Base-by-base conservation (phyloP, 2,797 vertebrate genomes). In the Melanotaenia trifasciata region DNA sequence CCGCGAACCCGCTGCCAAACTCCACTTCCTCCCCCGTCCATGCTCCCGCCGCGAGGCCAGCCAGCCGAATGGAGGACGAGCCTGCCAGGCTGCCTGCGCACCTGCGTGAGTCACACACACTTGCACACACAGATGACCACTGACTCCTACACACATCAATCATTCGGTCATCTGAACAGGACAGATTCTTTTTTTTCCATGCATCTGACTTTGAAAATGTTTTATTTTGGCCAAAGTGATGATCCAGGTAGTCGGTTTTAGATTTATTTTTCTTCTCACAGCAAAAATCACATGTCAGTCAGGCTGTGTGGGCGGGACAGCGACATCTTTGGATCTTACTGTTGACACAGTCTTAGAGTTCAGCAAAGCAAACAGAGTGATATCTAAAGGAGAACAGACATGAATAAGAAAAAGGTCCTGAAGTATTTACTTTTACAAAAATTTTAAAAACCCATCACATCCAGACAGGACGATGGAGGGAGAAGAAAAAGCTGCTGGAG, bases 1-100 rank as follows among this genome's bases (percentile, higher is more conserved):
- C 97, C 20, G 95, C 90, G 82, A 99, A 97, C 94, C 96, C 97
- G 0, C 95, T 96, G 95, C 95, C 95, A 84, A 97, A 95, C 91
- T 98, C 96, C 91, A 86, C 95, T 89, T 95, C 96, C 94, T 96
- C 97, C 91, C 96, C 96, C 72, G 92, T 97, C 94, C 96, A 99
- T 97, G 97, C 96, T 87, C 96, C 96, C 87, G 93, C 95, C 90
- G 94, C 96, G 83, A 95, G 93, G 86, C 87, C 90, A 83, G 91
- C 94, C 1, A 95, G 96, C 94, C 96, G 96, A 94, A 98, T 97
- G 95, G 97, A 99, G 93, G 97, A 98, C 76, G 96, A 98, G 86
- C 79, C 94, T 36, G 94, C 95, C 93, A 95, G 96, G 94, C 95
- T 96, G 94, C 97, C 97, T 0, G 96, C 95, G 75, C 97, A 98